Percentiles rank a stretch among this genome's conserved stretches.
Conservation (phyloP, 2,797 vertebrate species). For the Telmatherina bonti region DNA sequence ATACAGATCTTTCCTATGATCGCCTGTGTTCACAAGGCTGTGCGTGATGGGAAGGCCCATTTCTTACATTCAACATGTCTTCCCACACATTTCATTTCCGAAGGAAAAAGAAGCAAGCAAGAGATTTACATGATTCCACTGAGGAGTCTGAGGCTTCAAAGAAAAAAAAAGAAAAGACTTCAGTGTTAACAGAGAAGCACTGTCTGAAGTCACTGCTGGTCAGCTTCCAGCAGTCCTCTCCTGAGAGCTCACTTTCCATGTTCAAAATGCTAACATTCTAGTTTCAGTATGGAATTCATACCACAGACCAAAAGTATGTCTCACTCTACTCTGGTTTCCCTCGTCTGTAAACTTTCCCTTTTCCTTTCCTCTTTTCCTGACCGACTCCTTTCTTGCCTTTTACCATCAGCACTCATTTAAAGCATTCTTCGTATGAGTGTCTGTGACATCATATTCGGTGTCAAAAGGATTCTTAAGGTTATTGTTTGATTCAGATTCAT, state of each 20-base stretch:
- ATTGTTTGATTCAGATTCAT: not conserved
- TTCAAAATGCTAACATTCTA: conserved; percentile 45
- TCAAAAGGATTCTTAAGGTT: not conserved
- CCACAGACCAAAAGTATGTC: conserved; percentile 72
- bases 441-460: not conserved
- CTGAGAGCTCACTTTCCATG: conserved; percentile 60
- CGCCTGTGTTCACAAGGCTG: conserved; percentile 7
- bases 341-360: conserved; percentile 30
- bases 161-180: conserved; percentile 21
- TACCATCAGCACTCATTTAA: conserved; percentile 3
- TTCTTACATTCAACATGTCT: conserved; percentile 13
- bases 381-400: conserved; percentile 22
- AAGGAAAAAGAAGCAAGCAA: conserved; percentile 30
- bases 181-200: conserved; percentile 41
- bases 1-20: conserved; percentile 37
- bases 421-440: not conserved
- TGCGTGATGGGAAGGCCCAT: conserved; percentile 13
- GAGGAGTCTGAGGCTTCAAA: conserved; percentile 46
- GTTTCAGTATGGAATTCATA: conserved; percentile 58
- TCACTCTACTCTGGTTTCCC: conserved; percentile 53
- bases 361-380: conserved; percentile 41
- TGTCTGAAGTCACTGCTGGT: conserved; percentile 43
- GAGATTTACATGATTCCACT: conserved; percentile 3
- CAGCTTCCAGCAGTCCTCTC: conserved; percentile 34
- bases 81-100: not conserved